Evolutionary conservation across 2,113 vertebrate genomes (phyloP).

Genomic region (Proterorhinus semilunaris): DNA sequence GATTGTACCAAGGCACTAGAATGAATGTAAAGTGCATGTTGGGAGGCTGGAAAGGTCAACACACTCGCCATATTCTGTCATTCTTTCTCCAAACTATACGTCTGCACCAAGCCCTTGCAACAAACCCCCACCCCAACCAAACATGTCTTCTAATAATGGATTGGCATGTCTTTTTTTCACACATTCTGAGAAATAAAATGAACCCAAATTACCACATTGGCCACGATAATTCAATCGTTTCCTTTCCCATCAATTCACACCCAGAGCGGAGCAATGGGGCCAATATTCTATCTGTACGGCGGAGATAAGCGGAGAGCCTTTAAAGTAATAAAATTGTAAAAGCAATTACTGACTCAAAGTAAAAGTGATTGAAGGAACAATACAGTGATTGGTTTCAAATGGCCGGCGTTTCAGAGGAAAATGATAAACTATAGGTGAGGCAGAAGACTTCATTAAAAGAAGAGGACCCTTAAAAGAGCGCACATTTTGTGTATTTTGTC

Average conservation of each 20-base stretch:
- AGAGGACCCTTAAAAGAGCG: constrained; percentile 19
- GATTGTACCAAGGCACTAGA: constrained; percentile 66
- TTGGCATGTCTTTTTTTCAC: constrained; percentile 24
- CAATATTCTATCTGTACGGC: constrained; percentile 66
- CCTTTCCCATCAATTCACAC: constrained; percentile 65
- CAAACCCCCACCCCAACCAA: constrained; percentile 8
- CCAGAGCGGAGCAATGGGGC: constrained; percentile 53
- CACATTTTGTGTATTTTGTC: constrained; percentile 5
- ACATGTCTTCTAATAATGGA: background rate
- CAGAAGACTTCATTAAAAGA: constrained; percentile 50
- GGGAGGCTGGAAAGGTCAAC: constrained; percentile 27
- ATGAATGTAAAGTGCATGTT: constrained; percentile 65
- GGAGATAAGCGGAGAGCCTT: constrained; percentile 69
- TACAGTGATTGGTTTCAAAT: constrained; percentile 63
- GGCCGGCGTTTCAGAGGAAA: constrained; percentile 46
- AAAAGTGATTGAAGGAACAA: constrained; percentile 63
- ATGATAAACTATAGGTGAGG: constrained; percentile 45
- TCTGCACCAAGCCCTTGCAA: constrained; percentile 48
- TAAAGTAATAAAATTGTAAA: constrained; percentile 75
- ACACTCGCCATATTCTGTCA: constrained; percentile 5
- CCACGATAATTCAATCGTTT: constrained; percentile 69
- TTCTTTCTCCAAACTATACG: constrained; percentile 19
- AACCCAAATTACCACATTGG: constrained; percentile 47
- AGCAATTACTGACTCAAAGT: constrained; percentile 69
- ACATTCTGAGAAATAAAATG: constrained; percentile 42